Evolutionary conservation across 2,797 vertebrate species (phyloP), one percentile per base, ranked within the genome.

Genomic region (Danionella dracula): DNA sequence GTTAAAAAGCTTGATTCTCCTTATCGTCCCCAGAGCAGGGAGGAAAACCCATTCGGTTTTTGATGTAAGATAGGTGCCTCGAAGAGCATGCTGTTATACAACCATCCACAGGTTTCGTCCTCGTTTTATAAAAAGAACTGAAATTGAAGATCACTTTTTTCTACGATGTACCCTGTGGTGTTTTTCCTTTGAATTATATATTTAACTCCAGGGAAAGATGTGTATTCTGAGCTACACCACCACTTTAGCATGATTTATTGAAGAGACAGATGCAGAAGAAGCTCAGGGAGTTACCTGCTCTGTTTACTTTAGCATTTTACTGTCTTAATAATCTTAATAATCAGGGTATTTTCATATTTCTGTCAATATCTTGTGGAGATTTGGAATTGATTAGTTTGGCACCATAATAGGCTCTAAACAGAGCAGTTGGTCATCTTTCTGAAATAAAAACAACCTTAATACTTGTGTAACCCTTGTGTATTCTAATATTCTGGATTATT

Each of bases 171-270:
- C 40, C 38, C 20, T 61, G 37, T 51, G 56, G 9, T 45, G 35
- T 20, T n/a, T 55, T 16, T 70, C 41, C 41, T 48, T 49, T 65
- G 32, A 65, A 64, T 69, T 50, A 63, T 60, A 62, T 31, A 70
- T 63, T 67, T 19, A 37, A 61, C 38, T 32, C 19, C 9, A 40
- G 60, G 44, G 41, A 56, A 34, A 65, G 40, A 66, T n/a, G 12
- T 27, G 42, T 57, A 38, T 48, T 72, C 29, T 51, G 55, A 61
- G 51, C 51, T 20, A 16, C 44, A 35, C 32, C 46, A 56, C 64
- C 70, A 70, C 60, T 71, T 69, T 64, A 56, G 37, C 63, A 70
- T 75, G 41, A 77, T 51, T 77, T 74, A 74, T 72, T 74, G 41
- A 77, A 72, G 66, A 69, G 34, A 37, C 15, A 11, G 23, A 54